Percentiles rank a stretch among this genome's conserved stretches.
Conservation (phyloP, 1,140 invertebrate species). For the Bradysia coprophila region DNA sequence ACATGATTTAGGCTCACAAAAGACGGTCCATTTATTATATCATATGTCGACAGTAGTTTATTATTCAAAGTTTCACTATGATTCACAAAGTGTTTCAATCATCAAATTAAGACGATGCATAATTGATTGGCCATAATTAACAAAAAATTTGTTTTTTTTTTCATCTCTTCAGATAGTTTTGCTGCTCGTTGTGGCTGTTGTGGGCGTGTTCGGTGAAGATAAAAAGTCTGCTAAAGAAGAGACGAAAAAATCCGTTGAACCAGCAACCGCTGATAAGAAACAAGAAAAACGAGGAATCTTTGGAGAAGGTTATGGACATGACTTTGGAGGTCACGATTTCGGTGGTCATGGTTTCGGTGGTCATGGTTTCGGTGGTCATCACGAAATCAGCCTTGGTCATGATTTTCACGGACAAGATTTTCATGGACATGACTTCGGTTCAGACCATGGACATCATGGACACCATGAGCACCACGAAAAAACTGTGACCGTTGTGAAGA, state of each 20-base stretch:
- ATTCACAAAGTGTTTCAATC: too few relatives aligned
- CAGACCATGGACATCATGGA: constrained; percentile 10
- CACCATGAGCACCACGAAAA: constrained; percentile 30
- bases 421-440: neutral
- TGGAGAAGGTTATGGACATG: constrained; percentile 10
- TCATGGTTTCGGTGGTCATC: neutral
- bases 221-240: constrained; percentile 16
- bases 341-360: neutral
- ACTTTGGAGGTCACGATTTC: neutral
- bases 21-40: too few relatives aligned
- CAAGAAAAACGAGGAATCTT: constrained; percentile 46
- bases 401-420: neutral
- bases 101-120: too few relatives aligned
- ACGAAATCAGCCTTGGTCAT: too few relatives aligned
- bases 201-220: neutral
- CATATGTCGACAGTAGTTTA: too few relatives aligned
- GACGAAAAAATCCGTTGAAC: constrained; percentile 23
- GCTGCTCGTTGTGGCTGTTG: neutral
- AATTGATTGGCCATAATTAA: too few relatives aligned
- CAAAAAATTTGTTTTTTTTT: too few relatives aligned
- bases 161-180: too few relatives aligned
- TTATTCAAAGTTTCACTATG: too few relatives aligned
- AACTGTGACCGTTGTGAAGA: constrained; percentile 57
- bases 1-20: too few relatives aligned
- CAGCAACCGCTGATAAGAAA: constrained; percentile 30